phyloP scores from a whole-genome alignment of 2,888 invertebrate species.

The Scaptodrosophila latifasciaeformis region DNA sequence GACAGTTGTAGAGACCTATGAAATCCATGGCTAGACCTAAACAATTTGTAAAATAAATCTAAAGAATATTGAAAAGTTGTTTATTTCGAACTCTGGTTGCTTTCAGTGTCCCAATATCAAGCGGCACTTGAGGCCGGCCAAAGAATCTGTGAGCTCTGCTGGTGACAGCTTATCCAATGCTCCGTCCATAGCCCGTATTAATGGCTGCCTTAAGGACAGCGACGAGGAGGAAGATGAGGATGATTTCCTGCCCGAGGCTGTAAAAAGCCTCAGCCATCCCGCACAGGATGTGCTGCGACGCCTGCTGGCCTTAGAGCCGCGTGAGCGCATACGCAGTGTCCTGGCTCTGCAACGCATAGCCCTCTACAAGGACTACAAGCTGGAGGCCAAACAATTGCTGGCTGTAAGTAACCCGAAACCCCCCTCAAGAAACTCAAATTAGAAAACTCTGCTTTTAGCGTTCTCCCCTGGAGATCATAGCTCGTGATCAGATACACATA shows the following conservation, averaged over 20 bases:
- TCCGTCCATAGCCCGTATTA: constrained; percentile 33
- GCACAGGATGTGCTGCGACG: constrained; percentile 65
- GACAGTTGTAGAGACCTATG: background rate
- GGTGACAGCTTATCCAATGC: constrained; percentile 31
- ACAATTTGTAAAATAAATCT: no score
- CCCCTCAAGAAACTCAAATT: no score
- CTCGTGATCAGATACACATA: constrained; percentile 44
- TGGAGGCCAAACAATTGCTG: constrained; percentile 54
- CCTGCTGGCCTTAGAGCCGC: constrained; percentile 59
- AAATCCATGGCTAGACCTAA: no score
- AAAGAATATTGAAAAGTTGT: no score
- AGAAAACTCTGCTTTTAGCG: constrained; percentile 36
- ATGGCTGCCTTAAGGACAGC: constrained; percentile 33
- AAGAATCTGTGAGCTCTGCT: background rate
- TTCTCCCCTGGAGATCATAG: constrained; percentile 51
- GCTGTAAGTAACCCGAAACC: constrained; percentile 47
- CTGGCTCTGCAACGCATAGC: constrained; percentile 68
- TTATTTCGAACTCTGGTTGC: constrained; percentile 2
- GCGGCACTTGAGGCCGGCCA: constrained; percentile 35
- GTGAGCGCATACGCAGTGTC: constrained; percentile 65
- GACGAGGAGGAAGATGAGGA: constrained; percentile 3
- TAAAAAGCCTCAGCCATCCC: constrained; percentile 49
- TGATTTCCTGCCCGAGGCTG: constrained; percentile 54
- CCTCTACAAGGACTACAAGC: constrained; percentile 64
- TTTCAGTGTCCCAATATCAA: constrained; percentile 53